phyloP scores from a whole-genome alignment of 2,797 vertebrate genomes.

The Sebastes nivosus region DNA sequence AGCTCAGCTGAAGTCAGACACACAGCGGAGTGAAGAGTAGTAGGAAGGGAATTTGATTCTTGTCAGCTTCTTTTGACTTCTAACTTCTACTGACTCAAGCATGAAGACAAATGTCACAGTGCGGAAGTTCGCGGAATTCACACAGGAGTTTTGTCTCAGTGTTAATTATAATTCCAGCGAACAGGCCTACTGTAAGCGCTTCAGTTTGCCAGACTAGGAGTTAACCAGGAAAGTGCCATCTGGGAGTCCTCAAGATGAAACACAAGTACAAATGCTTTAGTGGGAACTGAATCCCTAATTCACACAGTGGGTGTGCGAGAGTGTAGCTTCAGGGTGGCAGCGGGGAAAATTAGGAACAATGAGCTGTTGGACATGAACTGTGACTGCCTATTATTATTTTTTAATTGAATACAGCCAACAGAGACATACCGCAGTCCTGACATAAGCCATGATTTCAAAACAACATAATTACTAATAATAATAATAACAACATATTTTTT shows the following conservation, averaged over 20 bases:
- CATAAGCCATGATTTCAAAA: conserved; percentile 24
- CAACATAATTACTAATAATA: conserved; percentile 17
- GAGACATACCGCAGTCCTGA: conserved; percentile 27
- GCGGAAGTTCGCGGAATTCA: not conserved
- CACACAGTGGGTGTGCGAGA: conserved; percentile 3
- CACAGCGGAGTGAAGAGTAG: conserved; percentile 17
- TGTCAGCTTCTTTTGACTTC: conserved; percentile 45
- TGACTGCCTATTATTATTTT: conserved; percentile 45
- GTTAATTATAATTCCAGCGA: conserved; percentile 10
- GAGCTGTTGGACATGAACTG: conserved; percentile 40
- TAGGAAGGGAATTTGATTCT: conserved; percentile 36
- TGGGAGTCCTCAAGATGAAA: conserved; percentile 9
- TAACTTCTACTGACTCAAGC: conserved; percentile 29
- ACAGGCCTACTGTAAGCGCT: not conserved
- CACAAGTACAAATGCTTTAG: not conserved
- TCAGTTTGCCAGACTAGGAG: not conserved
- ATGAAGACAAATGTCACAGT: conserved; percentile 36
- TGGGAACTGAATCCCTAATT: conserved; percentile 19
- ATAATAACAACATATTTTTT: not conserved
- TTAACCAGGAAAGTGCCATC: not conserved
- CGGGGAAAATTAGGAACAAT: conserved; percentile 37
- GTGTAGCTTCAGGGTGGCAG: conserved; percentile 1
- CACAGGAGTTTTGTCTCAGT: not conserved
- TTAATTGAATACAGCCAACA: conserved; percentile 53
- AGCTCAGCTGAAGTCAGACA: conserved; percentile 57